Evolutionary conservation across 1,140 invertebrate genomes (phyloP).

Genomic region (Megalonaias nervosa): DNA sequence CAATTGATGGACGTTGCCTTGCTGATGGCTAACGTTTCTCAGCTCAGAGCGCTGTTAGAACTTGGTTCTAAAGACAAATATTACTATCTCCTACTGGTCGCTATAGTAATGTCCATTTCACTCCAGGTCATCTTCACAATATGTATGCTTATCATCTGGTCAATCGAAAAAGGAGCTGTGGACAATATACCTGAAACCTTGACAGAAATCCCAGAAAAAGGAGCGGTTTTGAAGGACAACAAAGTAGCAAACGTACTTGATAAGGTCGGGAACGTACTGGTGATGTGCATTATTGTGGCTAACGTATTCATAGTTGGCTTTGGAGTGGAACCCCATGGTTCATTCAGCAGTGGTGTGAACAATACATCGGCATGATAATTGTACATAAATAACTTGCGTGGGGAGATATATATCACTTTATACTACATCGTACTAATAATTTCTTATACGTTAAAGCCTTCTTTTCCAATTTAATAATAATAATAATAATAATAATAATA

Average conservation of each 20-base stretch:
- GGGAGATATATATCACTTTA: too few species aligned
- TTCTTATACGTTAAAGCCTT: too few species aligned
- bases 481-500: too few species aligned
- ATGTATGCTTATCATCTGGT: constrained; percentile 12
- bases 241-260: constrained; percentile 7
- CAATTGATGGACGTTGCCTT: constrained; percentile 31
- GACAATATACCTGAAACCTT: neutral
- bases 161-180: constrained; percentile 2
- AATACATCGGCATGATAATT: too few species aligned
- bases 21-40: constrained; percentile 30
- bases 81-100: constrained; percentile 4
- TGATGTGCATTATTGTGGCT: constrained; percentile 22
- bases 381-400: too few species aligned
- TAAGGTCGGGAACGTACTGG: constrained; percentile 12
- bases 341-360: too few species aligned
- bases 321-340: constrained; percentile 6
- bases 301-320: constrained; percentile 27
- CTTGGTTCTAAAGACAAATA: neutral
- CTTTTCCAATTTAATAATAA: too few species aligned
- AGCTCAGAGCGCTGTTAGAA: constrained; percentile 13
- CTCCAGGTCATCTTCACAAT: constrained; percentile 25
- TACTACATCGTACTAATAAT: too few species aligned
- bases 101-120: constrained; percentile 13
- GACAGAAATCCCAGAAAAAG: neutral
- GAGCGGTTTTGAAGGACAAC: neutral